phyloP scores from a whole-genome alignment of 2,888 invertebrate species.

The Drosophila mettleri region DNA sequence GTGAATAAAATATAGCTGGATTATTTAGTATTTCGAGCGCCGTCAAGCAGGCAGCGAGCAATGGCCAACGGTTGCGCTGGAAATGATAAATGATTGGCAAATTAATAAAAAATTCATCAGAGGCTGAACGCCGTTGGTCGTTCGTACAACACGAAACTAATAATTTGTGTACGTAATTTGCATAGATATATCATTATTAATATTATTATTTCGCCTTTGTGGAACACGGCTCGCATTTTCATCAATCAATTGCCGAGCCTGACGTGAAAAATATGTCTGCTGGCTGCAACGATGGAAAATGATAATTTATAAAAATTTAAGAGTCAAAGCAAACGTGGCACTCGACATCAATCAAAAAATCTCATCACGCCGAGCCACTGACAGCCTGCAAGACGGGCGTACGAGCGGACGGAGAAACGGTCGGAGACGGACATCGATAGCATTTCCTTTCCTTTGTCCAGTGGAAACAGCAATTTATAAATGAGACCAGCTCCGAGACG shows the following conservation, averaged over 20 bases:
- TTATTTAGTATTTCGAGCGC: background rate
- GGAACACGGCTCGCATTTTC: conserved; percentile 69
- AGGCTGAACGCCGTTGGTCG: conserved; percentile 28
- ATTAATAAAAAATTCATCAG: conserved; percentile 69
- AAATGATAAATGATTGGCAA: conserved; percentile 71
- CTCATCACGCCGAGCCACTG: conserved; percentile 60
- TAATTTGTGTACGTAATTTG: conserved; percentile 70
- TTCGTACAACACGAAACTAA: conserved; percentile 64
- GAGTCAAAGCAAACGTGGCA: conserved; percentile 67
- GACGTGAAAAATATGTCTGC: conserved; percentile 77
- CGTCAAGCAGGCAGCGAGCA: background rate
- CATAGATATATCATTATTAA: conserved; percentile 81
- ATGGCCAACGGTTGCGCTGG: conserved; percentile 9
- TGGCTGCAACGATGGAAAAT: conserved; percentile 71
- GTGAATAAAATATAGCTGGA: background rate
- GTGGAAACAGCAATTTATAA: conserved; percentile 49
- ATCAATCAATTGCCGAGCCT: conserved; percentile 64
- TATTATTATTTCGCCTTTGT: conserved; percentile 55
- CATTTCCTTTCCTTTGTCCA: conserved; percentile 22
- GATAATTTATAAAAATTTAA: conserved; percentile 81
- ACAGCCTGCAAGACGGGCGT: conserved; percentile 49
- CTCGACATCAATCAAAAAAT: conserved; percentile 74
- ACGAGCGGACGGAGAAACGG: conserved; percentile 15
- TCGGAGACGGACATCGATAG: conserved; percentile 4
- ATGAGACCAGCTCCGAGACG: conserved; percentile 38